Evolutionary conservation across 1,140 invertebrate species (phyloP).

Genomic region (Bacillus rossius): DNA sequence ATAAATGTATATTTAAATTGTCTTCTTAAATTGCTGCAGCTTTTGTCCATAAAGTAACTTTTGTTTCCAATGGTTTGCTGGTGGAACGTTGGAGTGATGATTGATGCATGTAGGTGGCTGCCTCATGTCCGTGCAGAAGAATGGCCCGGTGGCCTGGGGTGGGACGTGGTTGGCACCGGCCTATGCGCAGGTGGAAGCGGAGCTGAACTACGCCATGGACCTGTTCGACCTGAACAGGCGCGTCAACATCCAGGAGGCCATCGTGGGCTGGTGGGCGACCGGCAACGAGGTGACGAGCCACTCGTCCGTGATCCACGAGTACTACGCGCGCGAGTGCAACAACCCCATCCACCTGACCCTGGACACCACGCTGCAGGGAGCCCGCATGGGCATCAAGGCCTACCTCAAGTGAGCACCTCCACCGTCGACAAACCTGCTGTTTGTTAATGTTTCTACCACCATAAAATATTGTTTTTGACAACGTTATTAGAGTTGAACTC

Average conservation of each 20-base stretch:
- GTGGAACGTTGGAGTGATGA: too few relatives aligned
- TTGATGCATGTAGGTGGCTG: too few relatives aligned
- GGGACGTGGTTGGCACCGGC: not conserved
- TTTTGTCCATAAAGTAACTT: too few relatives aligned
- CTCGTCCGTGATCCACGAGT: constrained; percentile 95
- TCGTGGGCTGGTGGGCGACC: constrained; percentile 93
- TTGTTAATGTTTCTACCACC: too few relatives aligned
- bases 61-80: too few relatives aligned
- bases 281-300: constrained; percentile 94
- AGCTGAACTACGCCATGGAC: constrained; percentile 92
- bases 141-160: too few relatives aligned
- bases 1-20: too few relatives aligned
- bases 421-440: too few relatives aligned
- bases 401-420: constrained; percentile 57
- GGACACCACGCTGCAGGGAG: constrained; percentile 76
- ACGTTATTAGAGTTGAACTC: too few relatives aligned
- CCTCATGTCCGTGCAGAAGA: too few relatives aligned
- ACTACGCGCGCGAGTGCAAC: constrained; percentile 88
- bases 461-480: too few relatives aligned
- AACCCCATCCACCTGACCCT: constrained; percentile 93
- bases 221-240: constrained; percentile 90
- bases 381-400: constrained; percentile 85
- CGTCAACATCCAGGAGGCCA: constrained; percentile 58
- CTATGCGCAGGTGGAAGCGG: constrained; percentile 77
- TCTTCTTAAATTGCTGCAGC: too few relatives aligned